Conservation (phyloP, 2,113 vertebrate species). For the Isurus oxyrinchus region DNA sequence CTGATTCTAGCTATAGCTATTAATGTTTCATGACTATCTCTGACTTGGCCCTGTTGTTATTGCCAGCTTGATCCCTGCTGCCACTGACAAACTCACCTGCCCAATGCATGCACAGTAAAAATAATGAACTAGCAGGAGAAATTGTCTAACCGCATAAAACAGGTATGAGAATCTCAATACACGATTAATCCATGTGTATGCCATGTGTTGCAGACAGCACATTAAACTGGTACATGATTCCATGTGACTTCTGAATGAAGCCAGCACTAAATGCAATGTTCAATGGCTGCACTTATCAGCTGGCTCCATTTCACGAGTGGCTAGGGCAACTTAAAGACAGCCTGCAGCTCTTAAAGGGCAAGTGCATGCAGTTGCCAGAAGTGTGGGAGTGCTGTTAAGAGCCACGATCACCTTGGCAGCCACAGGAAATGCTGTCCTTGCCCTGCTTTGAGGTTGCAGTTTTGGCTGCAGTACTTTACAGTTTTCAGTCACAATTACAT, state of each 20-base stretch:
- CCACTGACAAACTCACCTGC: neutral
- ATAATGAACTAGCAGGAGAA: neutral
- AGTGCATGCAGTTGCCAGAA: neutral
- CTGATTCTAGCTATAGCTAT: neutral
- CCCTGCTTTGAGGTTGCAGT: neutral
- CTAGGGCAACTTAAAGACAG: neutral
- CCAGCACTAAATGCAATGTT: neutral
- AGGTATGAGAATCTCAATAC: neutral
- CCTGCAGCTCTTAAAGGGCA: neutral
- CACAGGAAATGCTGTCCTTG: neutral
- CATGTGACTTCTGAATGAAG: neutral
- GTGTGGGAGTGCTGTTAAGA: neutral
- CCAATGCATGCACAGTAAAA: neutral
- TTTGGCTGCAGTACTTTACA: neutral
- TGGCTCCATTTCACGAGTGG: neutral
- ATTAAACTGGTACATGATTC: neutral
- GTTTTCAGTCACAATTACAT: neutral
- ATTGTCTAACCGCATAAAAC: neutral
- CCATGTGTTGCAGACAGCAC: neutral
- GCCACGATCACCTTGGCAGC: too few relatives aligned
- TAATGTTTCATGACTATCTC: neutral
- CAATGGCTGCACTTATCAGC: neutral
- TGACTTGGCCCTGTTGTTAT: neutral
- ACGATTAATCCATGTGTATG: neutral
- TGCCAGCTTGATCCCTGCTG: neutral